phyloP scores from a whole-genome alignment of 2,888 invertebrate species.

The Drosophila maculinotata region DNA sequence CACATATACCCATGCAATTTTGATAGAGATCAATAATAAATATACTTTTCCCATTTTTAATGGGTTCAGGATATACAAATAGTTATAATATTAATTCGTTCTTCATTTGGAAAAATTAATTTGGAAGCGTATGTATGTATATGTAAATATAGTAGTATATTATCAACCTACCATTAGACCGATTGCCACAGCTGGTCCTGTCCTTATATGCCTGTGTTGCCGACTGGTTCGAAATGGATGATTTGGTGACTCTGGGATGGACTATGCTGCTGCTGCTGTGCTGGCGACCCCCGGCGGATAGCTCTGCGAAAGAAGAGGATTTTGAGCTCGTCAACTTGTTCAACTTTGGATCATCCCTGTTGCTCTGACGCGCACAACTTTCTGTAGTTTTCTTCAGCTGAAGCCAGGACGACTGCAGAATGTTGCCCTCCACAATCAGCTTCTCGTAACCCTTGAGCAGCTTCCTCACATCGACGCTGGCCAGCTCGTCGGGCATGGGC shows the following conservation, averaged over 20 bases:
- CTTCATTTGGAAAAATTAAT: too few relatives aligned
- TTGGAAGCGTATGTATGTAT: too few relatives aligned
- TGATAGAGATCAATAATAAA: too few relatives aligned
- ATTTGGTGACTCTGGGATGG: background rate
- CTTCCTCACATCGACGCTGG: conserved; percentile 58
- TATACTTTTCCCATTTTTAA: too few relatives aligned
- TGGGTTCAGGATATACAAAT: too few relatives aligned
- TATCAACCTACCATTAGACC: conserved; percentile 2
- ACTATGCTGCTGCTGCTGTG: too few relatives aligned
- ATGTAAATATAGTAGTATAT: too few relatives aligned
- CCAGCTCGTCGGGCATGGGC: conserved; percentile 57
- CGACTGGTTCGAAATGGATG: background rate
- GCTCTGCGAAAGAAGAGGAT: conserved; percentile 51
- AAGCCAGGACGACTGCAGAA: conserved; percentile 59
- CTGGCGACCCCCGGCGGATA: background rate
- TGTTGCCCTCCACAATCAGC: conserved; percentile 57
- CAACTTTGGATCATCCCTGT: conserved; percentile 26
- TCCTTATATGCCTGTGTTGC: background rate
- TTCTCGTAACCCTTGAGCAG: conserved; percentile 60
- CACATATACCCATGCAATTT: too few relatives aligned
- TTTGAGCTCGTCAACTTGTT: conserved; percentile 45
- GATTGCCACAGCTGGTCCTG: background rate
- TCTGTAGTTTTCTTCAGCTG: conserved; percentile 55
- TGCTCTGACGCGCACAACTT: conserved; percentile 49
- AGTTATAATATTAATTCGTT: too few relatives aligned